Conservation (phyloP, 1,140 invertebrate species). For the Lamellibrachia luymesi region DNA sequence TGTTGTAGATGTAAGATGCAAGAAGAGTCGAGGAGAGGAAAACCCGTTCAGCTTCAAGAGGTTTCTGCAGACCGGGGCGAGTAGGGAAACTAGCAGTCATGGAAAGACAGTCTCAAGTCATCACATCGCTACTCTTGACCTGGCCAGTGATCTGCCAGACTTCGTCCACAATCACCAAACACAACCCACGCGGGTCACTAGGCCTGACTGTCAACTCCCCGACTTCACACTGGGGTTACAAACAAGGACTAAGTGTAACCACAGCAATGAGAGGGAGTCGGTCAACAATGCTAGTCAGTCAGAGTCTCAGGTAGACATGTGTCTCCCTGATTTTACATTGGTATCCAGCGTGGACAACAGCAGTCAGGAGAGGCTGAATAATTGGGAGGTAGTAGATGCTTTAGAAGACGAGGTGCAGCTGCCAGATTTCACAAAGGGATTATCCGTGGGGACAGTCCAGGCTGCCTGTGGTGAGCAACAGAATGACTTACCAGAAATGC, state of each 20-base stretch:
- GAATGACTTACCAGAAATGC: background rate
- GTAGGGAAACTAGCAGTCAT: constrained; percentile 22
- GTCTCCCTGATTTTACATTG: background rate
- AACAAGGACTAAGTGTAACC: background rate
- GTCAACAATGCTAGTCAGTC: background rate
- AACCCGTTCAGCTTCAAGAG: constrained; percentile 54
- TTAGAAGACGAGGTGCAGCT: background rate
- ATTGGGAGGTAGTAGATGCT: background rate
- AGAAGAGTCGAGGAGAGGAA: constrained; percentile 29
- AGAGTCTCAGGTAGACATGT: background rate
- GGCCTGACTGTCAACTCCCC: constrained; percentile 31
- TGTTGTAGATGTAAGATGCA: background rate
- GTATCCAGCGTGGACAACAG: background rate
- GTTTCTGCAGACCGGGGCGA: constrained; percentile 34
- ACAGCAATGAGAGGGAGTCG: background rate
- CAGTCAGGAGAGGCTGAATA: background rate
- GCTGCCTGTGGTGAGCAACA: background rate
- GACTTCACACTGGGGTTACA: constrained; percentile 34
- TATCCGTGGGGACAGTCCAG: background rate
- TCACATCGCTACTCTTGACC: constrained; percentile 33
- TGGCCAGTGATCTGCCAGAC: constrained; percentile 46
- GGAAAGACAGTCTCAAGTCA: background rate
- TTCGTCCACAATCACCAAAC: constrained; percentile 50
- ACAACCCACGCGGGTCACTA: background rate
- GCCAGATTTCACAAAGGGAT: background rate